Percentiles rank a stretch among this genome's conserved stretches.
Evolutionary conservation across 2,113 vertebrate species (phyloP).

Genomic region (Geothlypis trichas): DNA sequence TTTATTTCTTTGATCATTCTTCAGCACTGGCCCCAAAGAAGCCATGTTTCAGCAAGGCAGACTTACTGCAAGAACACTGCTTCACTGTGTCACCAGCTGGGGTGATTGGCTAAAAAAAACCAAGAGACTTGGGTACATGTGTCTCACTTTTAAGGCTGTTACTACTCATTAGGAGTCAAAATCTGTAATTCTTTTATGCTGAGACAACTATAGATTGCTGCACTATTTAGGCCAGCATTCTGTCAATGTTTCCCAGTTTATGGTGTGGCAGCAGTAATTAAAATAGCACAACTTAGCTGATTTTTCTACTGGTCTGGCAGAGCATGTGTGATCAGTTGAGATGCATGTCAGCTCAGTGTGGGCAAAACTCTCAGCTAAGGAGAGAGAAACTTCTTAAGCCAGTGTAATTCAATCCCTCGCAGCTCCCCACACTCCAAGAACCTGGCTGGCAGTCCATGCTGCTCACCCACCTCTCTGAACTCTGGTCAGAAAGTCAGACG

Average conservation of each 20-base stretch:
- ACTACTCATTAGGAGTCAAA: background rate
- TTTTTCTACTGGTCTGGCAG: background rate
- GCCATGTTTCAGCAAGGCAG: background rate
- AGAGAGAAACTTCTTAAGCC: conserved; percentile 9
- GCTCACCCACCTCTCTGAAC: background rate
- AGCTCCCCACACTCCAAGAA: background rate
- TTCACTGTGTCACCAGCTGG: rapidly evolving
- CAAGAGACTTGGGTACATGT: rapidly evolving
- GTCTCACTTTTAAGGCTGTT: background rate
- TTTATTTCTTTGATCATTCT: background rate
- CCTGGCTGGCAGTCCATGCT: background rate
- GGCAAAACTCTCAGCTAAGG: background rate
- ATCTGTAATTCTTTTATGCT: background rate
- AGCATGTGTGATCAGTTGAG: rapidly evolving
- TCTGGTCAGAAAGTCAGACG: background rate
- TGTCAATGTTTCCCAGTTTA: background rate
- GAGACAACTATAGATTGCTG: background rate
- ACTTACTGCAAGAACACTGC: background rate
- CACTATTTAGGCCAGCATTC: background rate
- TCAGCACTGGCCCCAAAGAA: background rate
- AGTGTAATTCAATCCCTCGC: conserved; percentile 10
- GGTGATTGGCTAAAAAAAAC: background rate
- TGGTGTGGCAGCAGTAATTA: background rate
- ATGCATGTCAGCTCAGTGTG: background rate
- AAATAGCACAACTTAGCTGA: background rate